phyloP scores from a whole-genome alignment of 2,113 vertebrate species.

The Chelonoidis abingdonii region DNA sequence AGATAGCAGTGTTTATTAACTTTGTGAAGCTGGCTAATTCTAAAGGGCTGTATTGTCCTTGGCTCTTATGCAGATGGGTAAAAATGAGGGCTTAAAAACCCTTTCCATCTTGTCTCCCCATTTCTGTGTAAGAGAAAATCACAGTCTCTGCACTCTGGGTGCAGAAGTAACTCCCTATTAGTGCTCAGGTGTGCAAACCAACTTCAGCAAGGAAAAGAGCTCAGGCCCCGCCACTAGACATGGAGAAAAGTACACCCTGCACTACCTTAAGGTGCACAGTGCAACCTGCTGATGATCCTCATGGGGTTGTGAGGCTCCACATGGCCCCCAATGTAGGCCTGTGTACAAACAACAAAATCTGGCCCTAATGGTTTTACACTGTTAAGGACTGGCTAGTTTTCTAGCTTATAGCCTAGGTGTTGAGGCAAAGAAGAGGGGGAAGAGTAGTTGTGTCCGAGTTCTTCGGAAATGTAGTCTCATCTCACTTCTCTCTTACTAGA shows the following conservation, averaged over 20 bases:
- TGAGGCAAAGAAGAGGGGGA: background rate
- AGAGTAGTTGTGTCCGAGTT: background rate
- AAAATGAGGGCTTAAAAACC: background rate
- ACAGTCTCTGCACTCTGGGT: background rate
- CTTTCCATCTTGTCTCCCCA: accelerated
- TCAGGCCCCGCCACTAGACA: background rate
- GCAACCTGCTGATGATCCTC: background rate
- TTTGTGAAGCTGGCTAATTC: background rate
- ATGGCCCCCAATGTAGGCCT: background rate
- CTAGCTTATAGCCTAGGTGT: background rate
- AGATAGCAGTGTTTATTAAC: background rate
- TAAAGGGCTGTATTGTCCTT: background rate
- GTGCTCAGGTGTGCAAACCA: background rate
- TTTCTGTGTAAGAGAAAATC: background rate
- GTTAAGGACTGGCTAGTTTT: background rate
- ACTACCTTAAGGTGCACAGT: background rate
- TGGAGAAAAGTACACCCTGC: constrained; percentile 21
- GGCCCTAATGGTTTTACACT: background rate
- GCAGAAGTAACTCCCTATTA: background rate
- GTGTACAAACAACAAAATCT: background rate
- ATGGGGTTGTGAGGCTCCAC: background rate
- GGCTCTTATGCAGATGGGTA: background rate
- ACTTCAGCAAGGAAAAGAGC: constrained; percentile 1
- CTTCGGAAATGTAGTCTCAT: background rate
- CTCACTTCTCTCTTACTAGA: background rate